Base-by-base conservation (phyloP, 2,113 vertebrate genomes). In the Sprattus sprattus region DNA sequence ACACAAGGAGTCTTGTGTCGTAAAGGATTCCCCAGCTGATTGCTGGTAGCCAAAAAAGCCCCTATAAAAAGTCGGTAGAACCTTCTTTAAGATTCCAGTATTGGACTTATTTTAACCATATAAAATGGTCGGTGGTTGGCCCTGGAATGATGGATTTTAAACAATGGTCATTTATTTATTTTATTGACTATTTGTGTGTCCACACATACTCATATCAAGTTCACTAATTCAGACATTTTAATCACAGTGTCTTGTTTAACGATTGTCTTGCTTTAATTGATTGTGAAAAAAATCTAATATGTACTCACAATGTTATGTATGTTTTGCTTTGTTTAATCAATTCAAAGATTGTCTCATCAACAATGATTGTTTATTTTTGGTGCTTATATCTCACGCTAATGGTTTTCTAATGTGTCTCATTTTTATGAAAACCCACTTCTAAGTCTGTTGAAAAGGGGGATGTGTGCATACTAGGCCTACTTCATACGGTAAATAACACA, bases 221-320 rank as follows among this genome's bases (percentile, higher is more conserved):
- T 16, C 25, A 32, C 32, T 39, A 13, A 78, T 13, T 32, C 25
- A 39, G 15, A 78, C 13, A 78, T 78, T 32, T 39, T 78, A 28
- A 78, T 78, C 39, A 28, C 71, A 39, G 4, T 64, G 60, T 78
- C 71, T 78, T 78, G 54, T 60, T 78, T 78, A 39, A 78, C 18
- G 71, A 78, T 78, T 78, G 71, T 78, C 71, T 78, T 78, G 71
- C 71, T 78, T 78, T 78, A 44, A 39, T 78, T 78, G 71, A 78
- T 78, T 78, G 71, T 78, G 71, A 16, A 78, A 78, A 78, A 78
- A 78, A 39, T 39, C 39, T 11, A 78, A 78, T 39, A 32, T 15
- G 44, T 78, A 32, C 71, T 78, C 25, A 78, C 71, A 28, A 28
- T 28, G 64, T 67, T 67, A n/a, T 60, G 60, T 67, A 10, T 10